phyloP scores from a whole-genome alignment of 2,797 vertebrate species.

The Hoplostethus atlanticus region DNA sequence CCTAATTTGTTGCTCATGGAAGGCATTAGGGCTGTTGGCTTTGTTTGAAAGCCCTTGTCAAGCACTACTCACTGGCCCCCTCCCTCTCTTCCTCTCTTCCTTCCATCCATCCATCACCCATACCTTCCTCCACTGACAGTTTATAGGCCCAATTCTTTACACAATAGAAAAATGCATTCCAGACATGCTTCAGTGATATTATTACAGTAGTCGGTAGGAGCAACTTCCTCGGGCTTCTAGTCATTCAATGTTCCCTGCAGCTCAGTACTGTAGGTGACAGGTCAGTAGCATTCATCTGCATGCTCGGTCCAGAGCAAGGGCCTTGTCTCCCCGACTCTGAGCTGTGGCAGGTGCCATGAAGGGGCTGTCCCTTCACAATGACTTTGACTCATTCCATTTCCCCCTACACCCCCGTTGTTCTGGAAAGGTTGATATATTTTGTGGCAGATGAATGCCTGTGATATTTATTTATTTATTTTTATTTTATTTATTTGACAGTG shows the following conservation, averaged over 20 bases:
- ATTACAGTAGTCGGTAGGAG: slow-evolving; percentile 60
- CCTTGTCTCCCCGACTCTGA: background rate
- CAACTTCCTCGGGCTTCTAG: slow-evolving; percentile 52
- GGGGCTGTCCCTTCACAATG: background rate
- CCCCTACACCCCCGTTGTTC: too few species aligned
- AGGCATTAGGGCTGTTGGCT: slow-evolving; percentile 3
- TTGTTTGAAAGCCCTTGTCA: slow-evolving; percentile 7
- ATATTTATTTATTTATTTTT: too few species aligned
- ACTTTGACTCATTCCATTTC: background rate
- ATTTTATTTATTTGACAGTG: too few species aligned
- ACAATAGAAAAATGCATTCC: slow-evolving; percentile 72
- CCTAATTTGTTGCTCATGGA: slow-evolving; percentile 1
- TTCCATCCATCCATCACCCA: slow-evolving; percentile 21
- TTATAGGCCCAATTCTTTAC: slow-evolving; percentile 33
- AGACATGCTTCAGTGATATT: slow-evolving; percentile 56
- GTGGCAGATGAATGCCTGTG: too few species aligned
- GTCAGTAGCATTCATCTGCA: slow-evolving; percentile 6
- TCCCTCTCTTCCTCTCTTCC: too few species aligned
- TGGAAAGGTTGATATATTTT: background rate
- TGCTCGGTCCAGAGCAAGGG: background rate
- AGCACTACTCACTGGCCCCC: background rate
- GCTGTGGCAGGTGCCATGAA: slow-evolving; percentile 4
- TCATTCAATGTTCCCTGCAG: slow-evolving; percentile 40
- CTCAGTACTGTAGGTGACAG: slow-evolving; percentile 10
- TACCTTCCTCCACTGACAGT: slow-evolving; percentile 43